These are phyloP conservation scores for Clarias gariepinus DNA, from an alignment of 2,113 vertebrate species.

Conservation along the genomic window DNA sequence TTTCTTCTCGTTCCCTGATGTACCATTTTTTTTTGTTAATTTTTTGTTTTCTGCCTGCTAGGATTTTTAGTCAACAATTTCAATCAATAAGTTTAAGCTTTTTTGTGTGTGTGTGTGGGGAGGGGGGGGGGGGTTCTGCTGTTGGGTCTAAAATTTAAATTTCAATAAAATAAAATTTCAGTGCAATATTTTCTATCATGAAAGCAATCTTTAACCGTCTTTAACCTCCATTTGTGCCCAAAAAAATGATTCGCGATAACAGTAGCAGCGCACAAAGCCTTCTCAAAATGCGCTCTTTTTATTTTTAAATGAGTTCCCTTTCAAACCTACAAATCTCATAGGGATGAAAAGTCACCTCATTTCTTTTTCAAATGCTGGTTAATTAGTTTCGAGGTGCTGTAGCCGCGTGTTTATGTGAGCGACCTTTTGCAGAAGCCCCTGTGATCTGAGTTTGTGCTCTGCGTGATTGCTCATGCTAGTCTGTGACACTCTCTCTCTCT, in stretches of 20 bases:
- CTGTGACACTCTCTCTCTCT: neutral
- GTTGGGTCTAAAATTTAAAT: neutral
- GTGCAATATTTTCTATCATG: neutral
- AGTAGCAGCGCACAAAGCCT: neutral
- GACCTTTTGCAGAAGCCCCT: neutral
- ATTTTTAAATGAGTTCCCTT: neutral
- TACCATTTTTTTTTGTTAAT: neutral
- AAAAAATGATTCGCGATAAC: neutral
- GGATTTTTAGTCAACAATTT: neutral
- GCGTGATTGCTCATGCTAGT: neutral
- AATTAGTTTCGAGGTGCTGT: slow-evolving; percentile 23
- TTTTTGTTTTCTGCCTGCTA: neutral
- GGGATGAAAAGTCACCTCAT: slow-evolving; percentile 21
- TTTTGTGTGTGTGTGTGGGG: too few species aligned
- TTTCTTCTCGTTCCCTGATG: neutral
- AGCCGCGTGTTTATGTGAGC: neutral
- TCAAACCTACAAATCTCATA: neutral
- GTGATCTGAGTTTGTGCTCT: neutral
- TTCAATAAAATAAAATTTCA: too few species aligned
- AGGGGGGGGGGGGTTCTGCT: too few species aligned
- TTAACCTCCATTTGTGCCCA: neutral
- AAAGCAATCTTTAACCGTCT: neutral
- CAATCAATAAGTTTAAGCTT: neutral
- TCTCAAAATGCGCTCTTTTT: neutral
- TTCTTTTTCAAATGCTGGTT: slow-evolving; percentile 1